Evolutionary conservation across 2,888 invertebrate species (phyloP), one percentile per base, ranked within the genome.

Genomic region (Bedellia somnulentella): DNA sequence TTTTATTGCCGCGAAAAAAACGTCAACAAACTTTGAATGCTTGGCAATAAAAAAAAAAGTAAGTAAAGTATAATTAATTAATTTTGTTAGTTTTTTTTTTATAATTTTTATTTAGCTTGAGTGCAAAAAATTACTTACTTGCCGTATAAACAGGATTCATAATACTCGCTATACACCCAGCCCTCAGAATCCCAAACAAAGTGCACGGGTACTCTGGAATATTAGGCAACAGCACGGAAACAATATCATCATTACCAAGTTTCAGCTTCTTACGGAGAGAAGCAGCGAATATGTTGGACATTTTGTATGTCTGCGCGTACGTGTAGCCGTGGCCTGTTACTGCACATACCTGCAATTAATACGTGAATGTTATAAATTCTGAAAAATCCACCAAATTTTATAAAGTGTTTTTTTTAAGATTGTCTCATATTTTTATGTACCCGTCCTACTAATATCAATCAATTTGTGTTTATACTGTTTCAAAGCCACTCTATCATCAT

Each of bases 171-270:
- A 82, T 49, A 15, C 87, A 61, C 0, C 86, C 87, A 22, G 87
- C 88, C 45, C 86, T 83, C 23, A 86, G 44, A 2, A 80, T 61
- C 0, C 87, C 89, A 32, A 87, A 47, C 9, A 80, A 49, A 1
- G 80, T 76, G 24, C 86, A 79, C 0, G 85, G 80, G 46, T 81
- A 86, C 56, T 91, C 90, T 0, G 89, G 89, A 10, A 83, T 45
- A 51, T 91, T 91, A 2, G 89, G 87, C 37, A 89, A 47, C n/a
- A 86, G 75, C 6, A 90, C 42, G 0, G 84, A 87, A 3, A 89
- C 60, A 5, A 83, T 80, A 40, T 89, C 86, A 5, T 82, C 80
- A 11, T 77, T 70, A 28, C 66, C 58, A n/a, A 88, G 47, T 33
- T 84, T 83, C 24, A 87, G 67, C 42, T 83, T 81, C 6, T 70